These are phyloP conservation scores for Hemibagrus guttatus DNA, from an alignment of 2,797 vertebrate species.

Conservation along the genomic window DNA sequence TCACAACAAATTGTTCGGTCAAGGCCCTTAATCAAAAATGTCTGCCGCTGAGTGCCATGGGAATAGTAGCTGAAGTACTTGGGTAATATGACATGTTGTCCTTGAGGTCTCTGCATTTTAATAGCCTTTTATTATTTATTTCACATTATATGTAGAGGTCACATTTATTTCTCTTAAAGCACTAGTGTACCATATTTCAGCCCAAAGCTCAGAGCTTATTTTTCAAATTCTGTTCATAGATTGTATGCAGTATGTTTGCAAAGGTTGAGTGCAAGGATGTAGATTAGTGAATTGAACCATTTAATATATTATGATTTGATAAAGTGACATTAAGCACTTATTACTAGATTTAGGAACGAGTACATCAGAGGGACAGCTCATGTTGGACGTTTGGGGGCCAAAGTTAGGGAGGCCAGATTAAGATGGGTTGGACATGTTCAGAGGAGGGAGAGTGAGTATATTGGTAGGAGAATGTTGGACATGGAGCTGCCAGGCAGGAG, in stretches of 20 bases:
- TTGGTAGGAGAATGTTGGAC: too few species aligned
- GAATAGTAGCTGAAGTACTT: conserved; percentile 24
- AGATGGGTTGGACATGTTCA: too few species aligned
- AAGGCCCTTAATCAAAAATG: conserved; percentile 48
- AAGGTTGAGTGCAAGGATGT: neutral
- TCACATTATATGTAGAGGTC: conserved; percentile 34
- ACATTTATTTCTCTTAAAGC: neutral
- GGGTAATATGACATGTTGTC: conserved; percentile 41
- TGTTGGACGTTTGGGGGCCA: too few species aligned
- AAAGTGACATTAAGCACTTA: neutral
- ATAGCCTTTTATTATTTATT: conserved; percentile 49
- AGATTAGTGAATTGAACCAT: neutral
- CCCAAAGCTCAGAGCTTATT: neutral
- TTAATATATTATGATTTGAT: neutral
- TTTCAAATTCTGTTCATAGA: neutral
- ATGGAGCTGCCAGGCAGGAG: too few species aligned
- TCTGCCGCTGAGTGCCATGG: conserved; percentile 29
- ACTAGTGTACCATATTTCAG: neutral
- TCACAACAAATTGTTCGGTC: conserved; percentile 15
- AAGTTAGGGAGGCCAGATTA: too few species aligned
- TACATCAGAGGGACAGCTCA: too few species aligned
- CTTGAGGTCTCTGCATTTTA: conserved; percentile 48
- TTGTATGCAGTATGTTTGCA: neutral
- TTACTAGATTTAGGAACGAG: too few species aligned
- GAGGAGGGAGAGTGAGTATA: too few species aligned